These are phyloP conservation scores for Garra rufa DNA, from an alignment of 2,113 vertebrate species.

Conservation along the genomic window DNA sequence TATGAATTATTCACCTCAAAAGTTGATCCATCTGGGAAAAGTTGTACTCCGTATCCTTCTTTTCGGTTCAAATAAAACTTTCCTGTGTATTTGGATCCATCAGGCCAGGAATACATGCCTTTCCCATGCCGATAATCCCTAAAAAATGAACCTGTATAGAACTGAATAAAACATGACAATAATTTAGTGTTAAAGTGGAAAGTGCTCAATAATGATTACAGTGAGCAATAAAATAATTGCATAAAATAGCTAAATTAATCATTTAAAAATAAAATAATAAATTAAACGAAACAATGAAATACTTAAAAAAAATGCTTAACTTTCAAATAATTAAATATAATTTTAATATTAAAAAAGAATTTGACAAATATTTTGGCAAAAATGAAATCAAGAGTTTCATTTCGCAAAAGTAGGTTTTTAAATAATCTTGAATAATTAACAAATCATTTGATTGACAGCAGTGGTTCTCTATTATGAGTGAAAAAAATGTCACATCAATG, in stretches of 20 bases:
- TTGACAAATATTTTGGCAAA: too few relatives aligned
- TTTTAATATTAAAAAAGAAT: too few relatives aligned
- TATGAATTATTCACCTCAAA: constrained; percentile 78
- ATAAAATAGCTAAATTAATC: background rate
- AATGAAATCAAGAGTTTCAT: too few relatives aligned
- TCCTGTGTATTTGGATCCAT: constrained; percentile 81
- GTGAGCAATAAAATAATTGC: background rate
- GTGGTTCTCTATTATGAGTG: too few relatives aligned
- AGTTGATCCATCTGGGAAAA: constrained; percentile 70
- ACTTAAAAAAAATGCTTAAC: too few relatives aligned
- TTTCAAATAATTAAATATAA: too few relatives aligned
- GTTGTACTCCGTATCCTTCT: constrained; percentile 84
- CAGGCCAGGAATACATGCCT: constrained; percentile 79
- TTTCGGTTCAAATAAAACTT: constrained; percentile 84
- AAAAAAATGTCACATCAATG: too few relatives aligned
- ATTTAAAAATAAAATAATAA: too few relatives aligned
- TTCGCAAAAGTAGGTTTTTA: too few relatives aligned
- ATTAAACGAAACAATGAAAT: too few relatives aligned
- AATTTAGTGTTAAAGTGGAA: background rate
- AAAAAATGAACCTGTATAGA: constrained; percentile 82
- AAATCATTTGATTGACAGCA: too few relatives aligned
- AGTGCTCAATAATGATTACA: background rate
- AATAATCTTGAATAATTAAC: too few relatives aligned
- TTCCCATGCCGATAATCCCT: constrained; percentile 82
- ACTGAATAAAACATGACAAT: constrained; percentile 66